Percentiles rank a stretch among this genome's conserved stretches.
phyloP scores from a whole-genome alignment of 2,113 vertebrate genomes.

The Etia nguti region DNA sequence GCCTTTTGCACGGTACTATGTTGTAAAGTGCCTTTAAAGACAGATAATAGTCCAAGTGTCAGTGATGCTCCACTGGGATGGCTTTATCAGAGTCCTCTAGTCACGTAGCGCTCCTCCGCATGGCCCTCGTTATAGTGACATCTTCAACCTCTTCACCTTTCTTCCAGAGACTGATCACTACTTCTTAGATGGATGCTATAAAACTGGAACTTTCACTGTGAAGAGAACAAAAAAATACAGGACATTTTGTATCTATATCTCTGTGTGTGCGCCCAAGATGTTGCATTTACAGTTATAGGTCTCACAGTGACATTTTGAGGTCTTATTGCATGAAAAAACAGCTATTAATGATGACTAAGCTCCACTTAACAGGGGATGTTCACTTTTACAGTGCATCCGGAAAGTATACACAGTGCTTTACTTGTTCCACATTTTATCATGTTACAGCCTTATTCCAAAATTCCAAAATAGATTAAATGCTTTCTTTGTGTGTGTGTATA shows the following conservation, averaged over 20 bases:
- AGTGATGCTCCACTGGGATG: constrained; percentile 16
- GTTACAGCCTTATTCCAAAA: neutral
- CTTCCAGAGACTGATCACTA: neutral
- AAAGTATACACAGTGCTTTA: neutral
- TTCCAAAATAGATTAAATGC: neutral
- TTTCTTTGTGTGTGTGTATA: neutral
- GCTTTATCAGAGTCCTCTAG: constrained; percentile 22
- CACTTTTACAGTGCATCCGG: neutral
- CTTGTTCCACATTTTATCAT: neutral
- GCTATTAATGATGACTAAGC: neutral
- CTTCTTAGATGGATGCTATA: constrained; percentile 56
- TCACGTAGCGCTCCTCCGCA: neutral
- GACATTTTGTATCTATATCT: neutral
- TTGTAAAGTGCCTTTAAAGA: constrained; percentile 42
- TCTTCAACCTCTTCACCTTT: constrained; percentile 2
- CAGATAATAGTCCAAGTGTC: constrained; percentile 26
- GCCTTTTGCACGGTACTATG: constrained; percentile 26
- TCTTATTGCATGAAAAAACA: neutral
- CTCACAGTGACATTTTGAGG: neutral
- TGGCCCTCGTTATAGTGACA: neutral
- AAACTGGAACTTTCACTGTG: constrained; percentile 55
- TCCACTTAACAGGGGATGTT: neutral
- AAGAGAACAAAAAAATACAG: constrained; percentile 12
- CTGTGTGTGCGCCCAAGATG: neutral
- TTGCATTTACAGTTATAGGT: neutral